These are phyloP conservation scores for Carpatolechia fugitivella DNA, from an alignment of 2,888 invertebrate genomes.

Conservation along the genomic window DNA sequence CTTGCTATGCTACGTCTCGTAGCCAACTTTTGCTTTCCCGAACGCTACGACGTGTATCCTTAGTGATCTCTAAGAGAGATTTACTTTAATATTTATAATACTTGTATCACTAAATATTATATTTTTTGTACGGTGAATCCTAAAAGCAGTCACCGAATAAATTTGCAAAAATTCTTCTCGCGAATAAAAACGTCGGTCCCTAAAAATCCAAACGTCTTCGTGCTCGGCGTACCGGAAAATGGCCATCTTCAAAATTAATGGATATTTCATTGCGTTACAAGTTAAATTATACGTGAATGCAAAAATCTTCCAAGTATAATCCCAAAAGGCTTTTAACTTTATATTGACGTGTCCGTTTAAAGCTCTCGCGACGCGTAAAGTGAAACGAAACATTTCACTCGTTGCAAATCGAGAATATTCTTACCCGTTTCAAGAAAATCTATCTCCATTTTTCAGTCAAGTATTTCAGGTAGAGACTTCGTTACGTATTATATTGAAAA, in stretches of 20 bases:
- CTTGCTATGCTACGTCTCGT: too few relatives aligned
- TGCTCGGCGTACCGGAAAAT: constrained; percentile 66
- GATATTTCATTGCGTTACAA: constrained; percentile 71
- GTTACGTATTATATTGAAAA: neutral
- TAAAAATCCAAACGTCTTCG: constrained; percentile 52
- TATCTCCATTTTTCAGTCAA: constrained; percentile 1
- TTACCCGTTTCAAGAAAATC: neutral
- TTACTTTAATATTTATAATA: too few relatives aligned
- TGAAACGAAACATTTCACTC: constrained; percentile 31
- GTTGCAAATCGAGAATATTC: constrained; percentile 2
- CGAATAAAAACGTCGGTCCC: constrained; percentile 40
- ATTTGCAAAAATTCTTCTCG: constrained; percentile 44
- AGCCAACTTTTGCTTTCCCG: too few relatives aligned
- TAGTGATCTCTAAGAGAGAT: too few relatives aligned
- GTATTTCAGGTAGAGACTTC: neutral
- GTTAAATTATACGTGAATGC: constrained; percentile 72
- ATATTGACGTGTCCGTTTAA: constrained; percentile 36
- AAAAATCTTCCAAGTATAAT: constrained; percentile 49
- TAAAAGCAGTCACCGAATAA: constrained; percentile 23
- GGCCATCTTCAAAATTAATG: constrained; percentile 73
- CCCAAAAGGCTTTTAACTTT: constrained; percentile 35
- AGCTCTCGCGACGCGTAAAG: constrained; percentile 22
- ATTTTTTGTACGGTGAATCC: too few relatives aligned
- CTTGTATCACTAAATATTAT: too few relatives aligned
- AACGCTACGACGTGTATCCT: too few relatives aligned